Base-by-base conservation (phyloP, 2,113 vertebrate genomes). In the Ploceus nigricollis region DNA sequence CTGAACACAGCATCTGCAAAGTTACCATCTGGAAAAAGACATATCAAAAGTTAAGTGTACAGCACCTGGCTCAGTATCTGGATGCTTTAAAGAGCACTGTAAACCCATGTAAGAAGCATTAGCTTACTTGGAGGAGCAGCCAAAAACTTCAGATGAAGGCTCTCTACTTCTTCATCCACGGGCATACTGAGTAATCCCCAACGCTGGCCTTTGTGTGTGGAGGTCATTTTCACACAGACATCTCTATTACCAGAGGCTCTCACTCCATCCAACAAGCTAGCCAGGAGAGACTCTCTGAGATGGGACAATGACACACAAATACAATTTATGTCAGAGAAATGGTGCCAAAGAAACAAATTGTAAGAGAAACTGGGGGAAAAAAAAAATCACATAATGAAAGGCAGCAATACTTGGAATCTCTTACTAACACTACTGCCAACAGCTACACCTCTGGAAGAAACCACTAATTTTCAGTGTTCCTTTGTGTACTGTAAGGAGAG, bases 161-260 rank as follows among this genome's bases (percentile, higher is more conserved):
- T 99, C 97, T 99, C 99, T 89, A 99, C 99, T 94, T 99, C 99
- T 96, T 99, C 99, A 39, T 99, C 99, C n/a, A 99, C 99, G 13
- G 99, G 99, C 98, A 99, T 99, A 97, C 99, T 99, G 82, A 99
- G 98, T 28, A 99, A 97, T 12, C 99, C 99, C 99, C 99, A 99
- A 22, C 99, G 98, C 82, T 99, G 99, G 15, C 99, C 99, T 97
- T 99, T 98, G 28, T 98, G 98, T 1, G 99, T 99, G 45, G 99
- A 95, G 15, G 98, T 98, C 99, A 99, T 99, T 97, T 99, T 99
- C 65, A 99, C 99, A 96, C 99, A 99, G 58, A 99, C 98, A 81
- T 99, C 99, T 96, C 99, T 98, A 93, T 99, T 99, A 56, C 99
- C 99, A 76, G 99, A 99, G 9, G 99, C 99, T 92, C 99, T 98